These are phyloP conservation scores for Tuta absoluta DNA, from an alignment of 2,888 invertebrate species.

Conservation along the genomic window DNA sequence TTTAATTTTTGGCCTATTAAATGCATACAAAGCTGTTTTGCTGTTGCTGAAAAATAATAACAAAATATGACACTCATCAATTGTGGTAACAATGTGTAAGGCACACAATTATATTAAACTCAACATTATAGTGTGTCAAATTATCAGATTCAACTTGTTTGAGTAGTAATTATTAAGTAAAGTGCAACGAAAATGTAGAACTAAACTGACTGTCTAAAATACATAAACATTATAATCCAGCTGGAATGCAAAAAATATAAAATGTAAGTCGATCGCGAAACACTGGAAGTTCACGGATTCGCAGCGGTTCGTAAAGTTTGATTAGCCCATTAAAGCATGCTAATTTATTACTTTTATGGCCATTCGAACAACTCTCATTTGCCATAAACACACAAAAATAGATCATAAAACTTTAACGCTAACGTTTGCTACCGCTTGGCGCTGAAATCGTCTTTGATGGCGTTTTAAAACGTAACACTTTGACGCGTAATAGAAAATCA, in stretches of 20 bases:
- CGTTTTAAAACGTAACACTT: constrained; percentile 50
- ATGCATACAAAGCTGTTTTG: too few species aligned
- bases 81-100: too few species aligned
- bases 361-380: constrained; percentile 71
- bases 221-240: not conserved
- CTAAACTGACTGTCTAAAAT: not conserved
- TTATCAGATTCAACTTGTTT: too few species aligned
- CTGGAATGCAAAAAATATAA: constrained; percentile 43
- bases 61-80: too few species aligned
- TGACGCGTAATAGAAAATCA: constrained; percentile 71
- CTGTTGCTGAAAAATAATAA: too few species aligned
- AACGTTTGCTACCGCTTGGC: constrained; percentile 47
- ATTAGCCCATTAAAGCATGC: constrained; percentile 80
- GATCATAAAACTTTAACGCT: constrained; percentile 53
- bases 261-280: constrained; percentile 77
- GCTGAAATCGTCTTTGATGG: constrained; percentile 50
- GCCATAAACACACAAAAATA: constrained; percentile 64
- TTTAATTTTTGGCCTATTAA: too few species aligned
- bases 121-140: too few species aligned
- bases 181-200: not conserved
- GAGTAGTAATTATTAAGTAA: not conserved
- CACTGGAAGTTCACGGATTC: constrained; percentile 80
- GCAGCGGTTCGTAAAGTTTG: constrained; percentile 80
- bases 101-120: too few species aligned
- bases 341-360: constrained; percentile 81